Conservation (phyloP, 2,888 invertebrate species). For the Cephus sareptanus region DNA sequence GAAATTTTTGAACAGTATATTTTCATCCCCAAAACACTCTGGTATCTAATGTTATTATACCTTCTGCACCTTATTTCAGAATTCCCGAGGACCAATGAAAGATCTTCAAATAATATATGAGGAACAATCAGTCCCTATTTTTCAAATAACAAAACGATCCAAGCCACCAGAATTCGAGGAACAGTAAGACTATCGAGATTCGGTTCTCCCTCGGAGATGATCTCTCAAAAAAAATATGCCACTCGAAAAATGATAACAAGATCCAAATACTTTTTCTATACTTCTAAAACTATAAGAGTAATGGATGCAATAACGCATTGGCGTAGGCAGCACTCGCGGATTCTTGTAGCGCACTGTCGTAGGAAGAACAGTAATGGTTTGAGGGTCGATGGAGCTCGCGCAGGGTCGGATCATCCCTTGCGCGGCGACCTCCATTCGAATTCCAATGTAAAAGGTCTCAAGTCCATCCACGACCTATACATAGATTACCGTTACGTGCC, state of each 20-base stretch:
- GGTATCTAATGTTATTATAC: background rate
- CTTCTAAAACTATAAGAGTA: background rate
- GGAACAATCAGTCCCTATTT: background rate
- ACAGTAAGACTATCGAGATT: background rate
- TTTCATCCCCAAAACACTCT: background rate
- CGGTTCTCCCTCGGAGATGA: background rate
- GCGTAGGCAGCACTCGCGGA: background rate
- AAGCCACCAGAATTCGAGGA: background rate
- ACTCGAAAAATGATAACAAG: background rate
- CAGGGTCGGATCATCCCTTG: slow-evolving; percentile 31
- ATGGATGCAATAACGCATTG: background rate
- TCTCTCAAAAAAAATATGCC: background rate
- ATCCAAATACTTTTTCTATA: background rate
- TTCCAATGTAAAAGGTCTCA: background rate
- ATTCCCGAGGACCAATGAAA: background rate
- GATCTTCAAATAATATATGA: background rate
- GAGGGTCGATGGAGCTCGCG: slow-evolving; percentile 51
- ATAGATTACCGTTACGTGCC: background rate
- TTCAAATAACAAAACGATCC: background rate
- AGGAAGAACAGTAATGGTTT: slow-evolving; percentile 27
- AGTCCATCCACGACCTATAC: background rate
- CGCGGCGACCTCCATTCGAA: slow-evolving; percentile 11
- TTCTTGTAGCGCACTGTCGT: background rate
- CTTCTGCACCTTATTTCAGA: background rate
- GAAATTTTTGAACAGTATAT: background rate